These are phyloP conservation scores for Aulostomus chinensis DNA, from an alignment of 2,797 vertebrate genomes.

Conservation along the genomic window DNA sequence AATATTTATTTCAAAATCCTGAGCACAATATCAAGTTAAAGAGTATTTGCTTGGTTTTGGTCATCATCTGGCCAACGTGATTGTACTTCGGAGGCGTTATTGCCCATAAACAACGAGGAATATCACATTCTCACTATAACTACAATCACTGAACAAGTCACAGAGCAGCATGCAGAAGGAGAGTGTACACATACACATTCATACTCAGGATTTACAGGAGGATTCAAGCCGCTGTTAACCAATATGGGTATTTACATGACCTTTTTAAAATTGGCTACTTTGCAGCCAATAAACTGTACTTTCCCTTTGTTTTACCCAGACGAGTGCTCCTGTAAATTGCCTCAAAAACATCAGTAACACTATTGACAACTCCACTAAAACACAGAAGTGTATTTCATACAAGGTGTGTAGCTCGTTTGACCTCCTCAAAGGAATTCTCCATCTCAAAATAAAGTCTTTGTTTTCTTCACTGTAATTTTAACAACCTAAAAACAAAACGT, in stretches of 20 bases:
- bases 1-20: conserved; percentile 78
- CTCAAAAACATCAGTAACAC: conserved; percentile 3
- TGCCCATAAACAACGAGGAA: conserved; percentile 68
- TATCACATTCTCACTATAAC: conserved; percentile 70
- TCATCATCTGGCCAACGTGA: conserved; percentile 76
- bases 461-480: conserved; percentile 1
- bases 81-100: conserved; percentile 75
- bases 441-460: not conserved
- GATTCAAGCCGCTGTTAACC: conserved; percentile 21
- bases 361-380: conserved; percentile 16
- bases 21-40: conserved; percentile 80
- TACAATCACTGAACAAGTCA: conserved; percentile 72
- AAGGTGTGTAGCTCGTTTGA: conserved; percentile 10
- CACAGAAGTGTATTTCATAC: not conserved
- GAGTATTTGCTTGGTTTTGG: conserved; percentile 79
- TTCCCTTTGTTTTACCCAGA: conserved; percentile 4
- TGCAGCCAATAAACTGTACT: conserved; percentile 12
- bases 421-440: conserved; percentile 5
- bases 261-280: not conserved
- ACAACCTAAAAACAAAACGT: too few species aligned
- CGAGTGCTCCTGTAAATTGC: conserved; percentile 3
- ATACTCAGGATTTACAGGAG: conserved; percentile 39
- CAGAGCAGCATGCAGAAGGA: conserved; percentile 75
- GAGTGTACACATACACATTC: conserved; percentile 51
- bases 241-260: conserved; percentile 8